phyloP scores from a whole-genome alignment of 2,888 invertebrate species.

The Nomada fabriciana region DNA sequence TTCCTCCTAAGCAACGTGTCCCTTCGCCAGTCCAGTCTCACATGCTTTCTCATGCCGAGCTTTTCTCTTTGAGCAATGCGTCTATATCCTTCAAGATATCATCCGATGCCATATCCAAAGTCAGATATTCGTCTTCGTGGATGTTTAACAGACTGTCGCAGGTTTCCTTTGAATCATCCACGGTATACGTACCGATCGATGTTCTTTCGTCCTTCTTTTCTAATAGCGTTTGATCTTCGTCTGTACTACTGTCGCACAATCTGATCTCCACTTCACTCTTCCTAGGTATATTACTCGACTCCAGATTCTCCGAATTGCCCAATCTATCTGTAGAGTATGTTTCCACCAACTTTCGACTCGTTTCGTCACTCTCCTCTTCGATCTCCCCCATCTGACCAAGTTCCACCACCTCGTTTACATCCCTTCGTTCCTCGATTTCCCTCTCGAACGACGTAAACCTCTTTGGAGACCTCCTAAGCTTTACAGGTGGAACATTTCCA shows the following conservation, averaged over 20 bases:
- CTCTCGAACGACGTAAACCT: not conserved
- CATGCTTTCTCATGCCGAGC: slow-evolving; percentile 51
- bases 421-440: not conserved
- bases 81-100: slow-evolving; percentile 82
- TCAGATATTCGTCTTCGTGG: slow-evolving; percentile 75
- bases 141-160: slow-evolving; percentile 67
- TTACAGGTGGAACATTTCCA: slow-evolving; percentile 70
- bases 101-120: slow-evolving; percentile 75
- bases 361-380: not conserved
- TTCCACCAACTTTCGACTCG: not conserved
- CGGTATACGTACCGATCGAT: slow-evolving; percentile 12
- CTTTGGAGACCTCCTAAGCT: slow-evolving; percentile 67
- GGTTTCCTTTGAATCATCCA: slow-evolving; percentile 59
- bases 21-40: not conserved
- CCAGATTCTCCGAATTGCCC: not conserved
- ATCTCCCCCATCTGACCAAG: not conserved
- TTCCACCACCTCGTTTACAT: not conserved
- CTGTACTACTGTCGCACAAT: slow-evolving; percentile 80
- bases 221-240: slow-evolving; percentile 59
- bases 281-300: slow-evolving; percentile 27
- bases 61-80: slow-evolving; percentile 77
- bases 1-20: slow-evolving; percentile 4
- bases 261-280: slow-evolving; percentile 74
- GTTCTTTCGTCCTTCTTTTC: slow-evolving; percentile 46
- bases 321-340: slow-evolving; percentile 2